Evolutionary conservation across 2,888 invertebrate genomes (phyloP).

Genomic region (Clanis bilineata): DNA sequence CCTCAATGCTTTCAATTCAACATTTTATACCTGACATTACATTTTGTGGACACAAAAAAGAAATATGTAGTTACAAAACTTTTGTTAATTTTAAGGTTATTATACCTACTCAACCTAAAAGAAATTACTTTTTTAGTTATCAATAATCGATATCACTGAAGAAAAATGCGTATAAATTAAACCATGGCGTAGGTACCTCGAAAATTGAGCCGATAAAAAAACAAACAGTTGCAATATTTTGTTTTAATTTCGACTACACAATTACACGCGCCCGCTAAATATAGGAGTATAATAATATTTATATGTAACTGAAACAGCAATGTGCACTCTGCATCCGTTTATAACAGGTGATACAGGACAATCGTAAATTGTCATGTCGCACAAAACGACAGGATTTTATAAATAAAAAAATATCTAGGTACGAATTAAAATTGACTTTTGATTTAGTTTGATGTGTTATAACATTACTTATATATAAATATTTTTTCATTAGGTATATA

Average conservation of each 20-base stretch:
- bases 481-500: slow-evolving; percentile 31
- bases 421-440: slow-evolving; percentile 47
- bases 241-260: background rate
- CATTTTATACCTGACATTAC: background rate
- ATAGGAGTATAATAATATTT: background rate
- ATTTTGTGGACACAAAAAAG: background rate
- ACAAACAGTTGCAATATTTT: background rate
- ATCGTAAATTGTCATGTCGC: background rate
- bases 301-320: background rate
- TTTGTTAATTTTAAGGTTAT: background rate
- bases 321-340: background rate
- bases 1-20: background rate
- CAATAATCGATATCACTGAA: too few relatives aligned
- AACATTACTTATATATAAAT: slow-evolving; percentile 24
- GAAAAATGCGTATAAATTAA: too few relatives aligned
- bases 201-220: background rate
- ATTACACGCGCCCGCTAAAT: background rate
- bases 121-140: too few relatives aligned
- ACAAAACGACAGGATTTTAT: background rate
- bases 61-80: background rate
- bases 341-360: background rate
- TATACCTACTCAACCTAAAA: too few relatives aligned
- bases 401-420: slow-evolving; percentile 26
- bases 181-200: too few relatives aligned
- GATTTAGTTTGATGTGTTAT: slow-evolving; percentile 32